Conservation (phyloP, 2,888 invertebrate species). For the Hyppa rectilinea region DNA sequence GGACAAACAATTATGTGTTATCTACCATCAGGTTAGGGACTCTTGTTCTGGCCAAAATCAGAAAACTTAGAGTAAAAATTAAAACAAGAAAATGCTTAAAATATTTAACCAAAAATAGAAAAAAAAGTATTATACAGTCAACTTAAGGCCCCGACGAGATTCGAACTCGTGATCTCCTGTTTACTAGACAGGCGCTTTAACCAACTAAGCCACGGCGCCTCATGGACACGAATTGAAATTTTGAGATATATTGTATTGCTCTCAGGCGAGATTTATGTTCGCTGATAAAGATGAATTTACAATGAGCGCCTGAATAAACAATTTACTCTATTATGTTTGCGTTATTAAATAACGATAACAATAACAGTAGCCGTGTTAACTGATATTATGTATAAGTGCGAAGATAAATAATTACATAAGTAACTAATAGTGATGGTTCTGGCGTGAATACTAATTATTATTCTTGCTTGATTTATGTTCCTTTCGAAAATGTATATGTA, state of each 20-base stretch:
- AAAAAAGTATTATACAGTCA: not conserved
- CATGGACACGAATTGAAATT: slow-evolving; percentile 64
- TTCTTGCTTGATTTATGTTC: slow-evolving; percentile 1
- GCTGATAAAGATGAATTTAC: slow-evolving; percentile 36
- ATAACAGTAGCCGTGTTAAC: slow-evolving; percentile 5
- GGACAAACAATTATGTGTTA: slow-evolving; percentile 14
- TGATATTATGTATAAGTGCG: slow-evolving; percentile 18
- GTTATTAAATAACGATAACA: slow-evolving; percentile 39
- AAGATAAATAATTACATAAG: slow-evolving; percentile 27
- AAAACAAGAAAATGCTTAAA: not conserved
- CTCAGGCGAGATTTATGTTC: slow-evolving; percentile 10
- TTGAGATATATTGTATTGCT: slow-evolving; percentile 14
- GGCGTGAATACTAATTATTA: slow-evolving; percentile 24
- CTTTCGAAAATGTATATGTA: too few species aligned
- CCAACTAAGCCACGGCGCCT: slow-evolving; percentile 94
- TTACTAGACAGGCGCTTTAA: slow-evolving; percentile 94
- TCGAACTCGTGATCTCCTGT: slow-evolving; percentile 95
- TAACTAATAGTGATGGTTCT: not conserved
- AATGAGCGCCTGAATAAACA: slow-evolving; percentile 32
- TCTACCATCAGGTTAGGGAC: not conserved
- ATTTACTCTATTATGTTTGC: slow-evolving; percentile 29
- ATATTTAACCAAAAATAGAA: not conserved
- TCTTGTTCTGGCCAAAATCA: not conserved
- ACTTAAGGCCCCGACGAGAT: slow-evolving; percentile 92
- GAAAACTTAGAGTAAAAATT: accelerated